Base-by-base conservation (phyloP, 2,797 vertebrate species). In the Schizopygopsis pylzovi region DNA sequence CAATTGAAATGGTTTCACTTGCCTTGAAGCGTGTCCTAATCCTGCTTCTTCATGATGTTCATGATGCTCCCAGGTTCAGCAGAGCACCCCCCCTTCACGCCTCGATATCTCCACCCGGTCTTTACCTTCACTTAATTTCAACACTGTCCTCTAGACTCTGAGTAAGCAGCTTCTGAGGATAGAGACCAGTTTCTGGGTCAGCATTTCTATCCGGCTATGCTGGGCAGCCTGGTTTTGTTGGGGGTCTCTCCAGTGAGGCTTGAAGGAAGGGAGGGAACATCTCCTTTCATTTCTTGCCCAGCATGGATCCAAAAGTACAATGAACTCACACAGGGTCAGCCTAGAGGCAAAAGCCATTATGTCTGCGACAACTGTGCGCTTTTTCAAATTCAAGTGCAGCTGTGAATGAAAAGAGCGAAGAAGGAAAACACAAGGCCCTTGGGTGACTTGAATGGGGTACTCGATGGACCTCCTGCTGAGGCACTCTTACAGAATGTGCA, bases 1-100 rank as follows among this genome's bases (percentile, higher is more conserved):
- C 92, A 93, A 91, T 90, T 92, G 92, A 92, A 93, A 91, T 83
- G 78, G 91, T 93, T 93, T 94, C 92, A 92, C 87, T 79, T 56
- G 65, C 89, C 85, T 90, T 92, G 88, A 89, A 89, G 90, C 85
- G 88, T 90, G 88, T 90, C 90, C 88, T 94, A 92, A 93, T 93
- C 92, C 91, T 82, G 49, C 89, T 85, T 86, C 90, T 92, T 84
- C 90, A 72, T 59, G 63, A 65, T 90, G 91, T 90, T 71, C 8
- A n/a, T 85, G 56, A 84, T 65, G 67, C 76, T 83, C 89, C 72
- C 89, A 89, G 89, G 92, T 89, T 88, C 90, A 87, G 79, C 86
- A 89, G 93, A 83, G 85, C 79, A 56, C 63, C 20, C 52, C 75
- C 33, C 45, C 9, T 75, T 72, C 37, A 73, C 6, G 2, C 47